phyloP scores from a whole-genome alignment of 2,113 vertebrate genomes.

The Dendropsophus ebraccatus region DNA sequence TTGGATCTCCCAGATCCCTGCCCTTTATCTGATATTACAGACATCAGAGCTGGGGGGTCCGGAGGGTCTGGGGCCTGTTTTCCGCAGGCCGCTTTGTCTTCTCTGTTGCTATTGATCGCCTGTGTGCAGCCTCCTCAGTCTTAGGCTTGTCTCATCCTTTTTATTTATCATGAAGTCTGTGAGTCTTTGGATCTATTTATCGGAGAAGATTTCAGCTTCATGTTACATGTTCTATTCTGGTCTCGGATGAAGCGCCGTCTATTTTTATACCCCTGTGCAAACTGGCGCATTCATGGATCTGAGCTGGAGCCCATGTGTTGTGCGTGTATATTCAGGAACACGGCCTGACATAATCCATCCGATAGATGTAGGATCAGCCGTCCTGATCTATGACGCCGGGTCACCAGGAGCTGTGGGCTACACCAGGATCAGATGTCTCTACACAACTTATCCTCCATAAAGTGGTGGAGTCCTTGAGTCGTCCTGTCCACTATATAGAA shows the following conservation, averaged over 20 bases:
- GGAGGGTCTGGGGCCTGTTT: slow-evolving; percentile 12
- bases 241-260: slow-evolving; percentile 39
- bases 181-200: slow-evolving; percentile 48
- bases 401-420: not conserved
- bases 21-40: slow-evolving; percentile 42
- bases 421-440: not conserved
- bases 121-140: slow-evolving; percentile 65
- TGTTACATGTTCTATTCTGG: slow-evolving; percentile 51
- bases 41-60: not conserved
- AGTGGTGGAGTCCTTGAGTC: not conserved
- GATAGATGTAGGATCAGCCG: not conserved
- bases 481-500: not conserved
- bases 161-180: slow-evolving; percentile 41
- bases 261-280: slow-evolving; percentile 49
- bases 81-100: not conserved
- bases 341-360: not conserved
- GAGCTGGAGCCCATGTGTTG: slow-evolving; percentile 5
- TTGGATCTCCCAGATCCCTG: slow-evolving; percentile 53
- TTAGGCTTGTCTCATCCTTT: slow-evolving; percentile 38
- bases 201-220: slow-evolving; percentile 28
- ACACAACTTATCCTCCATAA: not conserved
- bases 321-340: not conserved
- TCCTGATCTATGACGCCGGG: no score
- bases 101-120: slow-evolving; percentile 70
- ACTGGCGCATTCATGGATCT: slow-evolving; percentile 41